Conservation (phyloP, 2,797 vertebrate species). For the Holocentrus rufus region DNA sequence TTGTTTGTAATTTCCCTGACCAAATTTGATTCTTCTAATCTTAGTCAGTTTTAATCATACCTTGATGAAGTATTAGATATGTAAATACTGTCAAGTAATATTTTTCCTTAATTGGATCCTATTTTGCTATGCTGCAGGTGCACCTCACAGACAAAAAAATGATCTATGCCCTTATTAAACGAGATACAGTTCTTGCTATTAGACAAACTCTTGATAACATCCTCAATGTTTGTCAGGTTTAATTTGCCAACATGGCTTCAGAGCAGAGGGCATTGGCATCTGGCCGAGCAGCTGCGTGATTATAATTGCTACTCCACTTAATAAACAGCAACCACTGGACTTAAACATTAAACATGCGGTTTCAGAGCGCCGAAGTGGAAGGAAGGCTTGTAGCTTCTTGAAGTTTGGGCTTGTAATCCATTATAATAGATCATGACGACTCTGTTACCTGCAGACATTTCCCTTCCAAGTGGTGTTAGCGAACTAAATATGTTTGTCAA, state of each 20-base stretch:
- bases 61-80: not conserved
- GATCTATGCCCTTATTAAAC: not conserved
- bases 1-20: not conserved
- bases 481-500: too few relatives aligned
- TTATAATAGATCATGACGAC: slow-evolving; percentile 17
- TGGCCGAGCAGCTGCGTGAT: slow-evolving; percentile 80
- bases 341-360: slow-evolving; percentile 69
- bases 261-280: slow-evolving; percentile 78
- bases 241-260: slow-evolving; percentile 74
- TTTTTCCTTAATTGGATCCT: not conserved
- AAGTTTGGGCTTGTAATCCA: slow-evolving; percentile 31
- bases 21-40: slow-evolving; percentile 1
- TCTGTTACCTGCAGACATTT: slow-evolving; percentile 17
- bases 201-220: slow-evolving; percentile 67
- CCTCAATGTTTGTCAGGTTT: slow-evolving; percentile 73
- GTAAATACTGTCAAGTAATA: not conserved
- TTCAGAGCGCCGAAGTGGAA: slow-evolving; percentile 59
- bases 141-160: slow-evolving; percentile 20
- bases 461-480: not conserved
- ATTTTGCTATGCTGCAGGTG: slow-evolving; percentile 16
- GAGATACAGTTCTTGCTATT: slow-evolving; percentile 36
- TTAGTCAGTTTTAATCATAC: not conserved
- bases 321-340: slow-evolving; percentile 75
- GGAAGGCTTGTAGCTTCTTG: slow-evolving; percentile 46
- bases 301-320: slow-evolving; percentile 80